Conservation (phyloP, 2,888 invertebrate species). For the Polietes domitor region DNA sequence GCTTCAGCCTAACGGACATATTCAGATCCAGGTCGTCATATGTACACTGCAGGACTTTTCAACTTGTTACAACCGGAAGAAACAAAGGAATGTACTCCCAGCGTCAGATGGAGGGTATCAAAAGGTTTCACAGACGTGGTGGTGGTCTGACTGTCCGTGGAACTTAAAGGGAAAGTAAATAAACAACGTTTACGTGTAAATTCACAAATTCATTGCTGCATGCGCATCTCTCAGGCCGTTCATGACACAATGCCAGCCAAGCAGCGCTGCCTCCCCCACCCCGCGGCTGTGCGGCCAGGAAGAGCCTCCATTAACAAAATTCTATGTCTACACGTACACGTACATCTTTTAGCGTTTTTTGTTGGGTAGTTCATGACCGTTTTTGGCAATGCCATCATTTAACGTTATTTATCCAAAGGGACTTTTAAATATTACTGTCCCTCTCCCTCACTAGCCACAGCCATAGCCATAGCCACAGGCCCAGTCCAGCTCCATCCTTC, state of each 20-base stretch:
- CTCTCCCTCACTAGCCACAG: not conserved
- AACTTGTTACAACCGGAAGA: too few relatives aligned
- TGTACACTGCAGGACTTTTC: too few relatives aligned
- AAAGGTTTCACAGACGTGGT: constrained; percentile 31
- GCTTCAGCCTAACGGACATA: too few relatives aligned
- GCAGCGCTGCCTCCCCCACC: not conserved
- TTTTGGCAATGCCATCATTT: constrained; percentile 47
- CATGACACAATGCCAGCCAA: too few relatives aligned
- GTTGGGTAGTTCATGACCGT: not conserved
- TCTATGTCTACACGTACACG: constrained; percentile 43
- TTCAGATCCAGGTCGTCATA: too few relatives aligned
- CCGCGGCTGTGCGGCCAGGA: not conserved
- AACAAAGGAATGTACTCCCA: too few relatives aligned
- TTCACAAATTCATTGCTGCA: constrained; percentile 41
- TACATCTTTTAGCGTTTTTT: constrained; percentile 19
- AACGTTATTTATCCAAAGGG: constrained; percentile 59
- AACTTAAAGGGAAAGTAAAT: constrained; percentile 44
- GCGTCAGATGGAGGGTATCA: not conserved
- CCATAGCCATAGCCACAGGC: not conserved
- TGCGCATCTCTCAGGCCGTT: not conserved
- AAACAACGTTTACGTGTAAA: constrained; percentile 48
- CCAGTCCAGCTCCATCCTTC: too few relatives aligned
- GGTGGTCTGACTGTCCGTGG: not conserved
- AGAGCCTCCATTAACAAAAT: constrained; percentile 33
- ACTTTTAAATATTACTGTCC: constrained; percentile 38